Evolutionary conservation across 2,888 invertebrate genomes (phyloP).

Genomic region (Lepidocyrtoides sp.): DNA sequence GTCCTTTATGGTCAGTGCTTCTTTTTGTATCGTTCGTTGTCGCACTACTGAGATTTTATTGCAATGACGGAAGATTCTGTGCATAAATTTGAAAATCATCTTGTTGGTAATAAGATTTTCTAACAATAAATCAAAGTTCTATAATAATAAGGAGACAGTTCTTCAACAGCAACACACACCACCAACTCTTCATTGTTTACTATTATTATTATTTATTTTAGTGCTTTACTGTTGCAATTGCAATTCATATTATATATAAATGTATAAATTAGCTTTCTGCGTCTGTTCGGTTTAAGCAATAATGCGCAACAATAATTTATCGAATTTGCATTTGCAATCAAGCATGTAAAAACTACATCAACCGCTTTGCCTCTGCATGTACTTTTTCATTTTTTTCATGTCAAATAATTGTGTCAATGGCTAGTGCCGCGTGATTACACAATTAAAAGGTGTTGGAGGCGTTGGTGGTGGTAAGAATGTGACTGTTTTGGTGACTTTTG

Average conservation of each 20-base stretch:
- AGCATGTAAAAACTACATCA: neutral
- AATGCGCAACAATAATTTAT: neutral
- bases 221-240: neutral
- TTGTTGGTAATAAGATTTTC: conserved; percentile 17
- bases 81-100: neutral
- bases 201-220: neutral
- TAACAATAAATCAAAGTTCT: conserved; percentile 31
- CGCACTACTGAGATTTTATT: neutral
- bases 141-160: neutral
- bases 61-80: conserved; percentile 14
- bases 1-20: too few relatives aligned
- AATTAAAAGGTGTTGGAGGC: conserved; percentile 52
- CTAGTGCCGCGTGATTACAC: conserved; percentile 5
- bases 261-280: neutral
- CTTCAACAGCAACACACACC: too few relatives aligned
- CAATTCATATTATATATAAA: neutral
- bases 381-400: conserved; percentile 1
- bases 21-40: neutral
- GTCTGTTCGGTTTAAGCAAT: neutral
- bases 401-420: conserved; percentile 40
- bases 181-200: neutral
- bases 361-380: neutral
- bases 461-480: conserved; percentile 21
- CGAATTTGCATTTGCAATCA: neutral
- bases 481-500: conserved; percentile 11